Evolutionary conservation across 2,113 vertebrate species (phyloP).

Genomic region (Scortum barcoo): DNA sequence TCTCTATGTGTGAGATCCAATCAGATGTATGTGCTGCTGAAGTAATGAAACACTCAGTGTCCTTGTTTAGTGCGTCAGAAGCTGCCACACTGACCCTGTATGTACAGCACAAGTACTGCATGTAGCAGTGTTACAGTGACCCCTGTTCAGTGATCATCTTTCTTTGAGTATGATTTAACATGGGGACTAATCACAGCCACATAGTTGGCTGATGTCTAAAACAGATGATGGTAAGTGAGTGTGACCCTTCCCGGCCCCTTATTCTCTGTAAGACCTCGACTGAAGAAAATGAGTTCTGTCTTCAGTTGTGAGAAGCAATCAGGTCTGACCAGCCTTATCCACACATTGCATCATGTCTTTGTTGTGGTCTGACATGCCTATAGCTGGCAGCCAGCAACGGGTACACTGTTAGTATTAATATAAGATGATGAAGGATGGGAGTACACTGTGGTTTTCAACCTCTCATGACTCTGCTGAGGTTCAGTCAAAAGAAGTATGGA

Average conservation of each 20-base stretch:
- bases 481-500: neutral
- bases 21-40: constrained; percentile 18
- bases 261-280: constrained; percentile 1
- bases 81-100: neutral
- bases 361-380: constrained; percentile 33
- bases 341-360: constrained; percentile 53
- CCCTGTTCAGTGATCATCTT: neutral
- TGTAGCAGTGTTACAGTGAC: neutral
- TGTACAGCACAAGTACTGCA: neutral
- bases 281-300: constrained; percentile 31
- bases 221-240: neutral
- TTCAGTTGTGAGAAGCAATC: constrained; percentile 25
- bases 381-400: neutral
- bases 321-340: constrained; percentile 20
- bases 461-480: neutral
- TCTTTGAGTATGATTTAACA: neutral
- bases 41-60: neutral
- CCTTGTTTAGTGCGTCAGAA: neutral
- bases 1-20: constrained; percentile 28
- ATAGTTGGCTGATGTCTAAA: neutral
- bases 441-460: neutral
- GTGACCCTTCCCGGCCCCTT: neutral
- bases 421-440: neutral
- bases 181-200: neutral
- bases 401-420: constrained; percentile 3